A percentile compares a stretch with the other conserved stretches of the same genome.
These are phyloP conservation scores for Leptinotarsa defecta DNA, from an alignment of 1,140 invertebrate species.

Conservation along the genomic window DNA sequence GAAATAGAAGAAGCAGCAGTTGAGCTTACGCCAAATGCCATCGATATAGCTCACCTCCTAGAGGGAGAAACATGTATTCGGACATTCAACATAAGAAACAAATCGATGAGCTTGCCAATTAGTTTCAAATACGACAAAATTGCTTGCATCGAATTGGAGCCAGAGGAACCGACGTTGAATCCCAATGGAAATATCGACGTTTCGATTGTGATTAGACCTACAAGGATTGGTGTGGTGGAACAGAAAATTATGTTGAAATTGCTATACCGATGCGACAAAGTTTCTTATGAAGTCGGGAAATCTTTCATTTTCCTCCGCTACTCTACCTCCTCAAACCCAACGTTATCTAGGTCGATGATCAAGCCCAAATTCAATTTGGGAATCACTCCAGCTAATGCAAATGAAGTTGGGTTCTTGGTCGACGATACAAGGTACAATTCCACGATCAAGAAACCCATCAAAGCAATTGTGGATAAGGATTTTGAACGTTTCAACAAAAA, in stretches of 20 bases:
- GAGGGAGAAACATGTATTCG: constrained; percentile 28
- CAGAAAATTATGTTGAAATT: constrained; percentile 2
- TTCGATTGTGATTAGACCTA: constrained; percentile 35
- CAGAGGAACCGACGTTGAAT: constrained; percentile 30
- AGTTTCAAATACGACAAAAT: constrained; percentile 39
- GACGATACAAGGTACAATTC: constrained; percentile 41
- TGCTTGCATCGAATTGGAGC: constrained; percentile 36
- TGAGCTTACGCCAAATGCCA: constrained; percentile 33
- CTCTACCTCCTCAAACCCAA: not conserved
- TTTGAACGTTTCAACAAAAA: constrained; percentile 26
- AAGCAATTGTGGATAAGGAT: constrained; percentile 30
- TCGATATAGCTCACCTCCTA: constrained; percentile 31
- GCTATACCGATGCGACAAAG: not conserved
- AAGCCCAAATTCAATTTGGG: constrained; percentile 38
- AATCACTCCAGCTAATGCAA: constrained; percentile 37
- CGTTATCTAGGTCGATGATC: not conserved
- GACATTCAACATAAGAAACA: constrained; percentile 39
- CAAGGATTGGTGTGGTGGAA: constrained; percentile 27
- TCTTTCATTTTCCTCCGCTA: not conserved
- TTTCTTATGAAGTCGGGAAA: constrained; percentile 9
- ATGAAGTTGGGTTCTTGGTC: constrained; percentile 43
- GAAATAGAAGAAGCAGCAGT: constrained; percentile 42
- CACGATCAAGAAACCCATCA: constrained; percentile 33
- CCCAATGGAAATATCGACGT: constrained; percentile 28
- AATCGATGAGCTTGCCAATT: constrained; percentile 40